A percentile compares a stretch with the other conserved stretches of the same genome.
These are phyloP conservation scores for Saguinus imperator DNA, from an alignment of 2,113 vertebrate genomes.

Conservation along the genomic window DNA sequence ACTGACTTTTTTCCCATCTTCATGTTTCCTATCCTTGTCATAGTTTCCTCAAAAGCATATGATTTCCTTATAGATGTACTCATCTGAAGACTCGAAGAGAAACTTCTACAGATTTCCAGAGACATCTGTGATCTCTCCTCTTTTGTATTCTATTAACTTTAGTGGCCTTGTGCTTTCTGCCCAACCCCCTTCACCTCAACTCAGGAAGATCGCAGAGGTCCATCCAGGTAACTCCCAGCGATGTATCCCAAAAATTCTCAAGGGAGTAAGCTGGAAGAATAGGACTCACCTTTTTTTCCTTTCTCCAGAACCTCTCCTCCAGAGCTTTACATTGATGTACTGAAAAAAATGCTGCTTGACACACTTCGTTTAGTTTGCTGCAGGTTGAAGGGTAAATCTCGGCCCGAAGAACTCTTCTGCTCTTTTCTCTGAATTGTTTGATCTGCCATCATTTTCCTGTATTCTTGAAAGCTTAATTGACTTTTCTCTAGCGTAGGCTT, in stretches of 20 bases:
- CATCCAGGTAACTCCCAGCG: background rate
- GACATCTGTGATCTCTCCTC: too few species aligned
- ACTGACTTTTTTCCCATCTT: background rate
- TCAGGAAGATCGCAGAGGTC: background rate
- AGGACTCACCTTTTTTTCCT: background rate
- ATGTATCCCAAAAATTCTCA: background rate
- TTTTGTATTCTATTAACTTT: background rate
- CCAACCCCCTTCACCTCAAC: background rate
- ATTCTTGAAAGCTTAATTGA: background rate
- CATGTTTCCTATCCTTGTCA: background rate
- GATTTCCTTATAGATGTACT: background rate
- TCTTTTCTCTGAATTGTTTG: background rate
- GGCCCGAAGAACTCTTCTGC: background rate
- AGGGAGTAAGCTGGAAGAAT: too few species aligned
- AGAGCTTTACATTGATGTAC: background rate
- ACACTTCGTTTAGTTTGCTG: background rate
- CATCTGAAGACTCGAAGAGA: background rate
- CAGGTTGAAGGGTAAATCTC: background rate
- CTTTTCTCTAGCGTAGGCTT: background rate
- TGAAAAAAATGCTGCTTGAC: background rate
- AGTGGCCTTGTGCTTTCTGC: background rate
- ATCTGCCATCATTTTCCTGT: background rate
- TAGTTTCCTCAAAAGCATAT: background rate
- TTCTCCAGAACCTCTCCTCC: background rate
- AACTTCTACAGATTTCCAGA: background rate